Evolutionary conservation across 2,888 invertebrate species (phyloP).

Genomic region (Nomada fucata): DNA sequence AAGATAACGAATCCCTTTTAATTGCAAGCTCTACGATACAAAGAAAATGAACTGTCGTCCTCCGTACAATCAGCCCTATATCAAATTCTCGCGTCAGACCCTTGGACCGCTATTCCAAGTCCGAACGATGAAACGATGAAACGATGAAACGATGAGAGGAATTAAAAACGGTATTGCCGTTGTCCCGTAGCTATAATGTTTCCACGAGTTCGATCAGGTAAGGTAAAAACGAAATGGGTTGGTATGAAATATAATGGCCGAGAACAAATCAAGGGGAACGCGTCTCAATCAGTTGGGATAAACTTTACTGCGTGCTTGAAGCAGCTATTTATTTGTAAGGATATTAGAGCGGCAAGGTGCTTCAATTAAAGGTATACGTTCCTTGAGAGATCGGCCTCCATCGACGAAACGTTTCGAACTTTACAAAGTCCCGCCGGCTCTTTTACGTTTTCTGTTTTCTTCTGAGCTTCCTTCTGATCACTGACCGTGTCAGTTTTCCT

Average conservation of each 20-base stretch:
- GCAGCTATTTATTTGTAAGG: constrained; percentile 39
- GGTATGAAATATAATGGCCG: constrained; percentile 42
- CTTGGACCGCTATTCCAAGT: neutral
- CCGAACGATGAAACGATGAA: no score
- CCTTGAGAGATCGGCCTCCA: constrained; percentile 25
- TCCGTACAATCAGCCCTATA: constrained; percentile 30
- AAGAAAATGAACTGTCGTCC: constrained; percentile 38
- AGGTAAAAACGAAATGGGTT: neutral
- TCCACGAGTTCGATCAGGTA: neutral
- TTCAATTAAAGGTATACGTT: constrained; percentile 59
- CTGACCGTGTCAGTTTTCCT: neutral
- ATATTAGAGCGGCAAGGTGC: constrained; percentile 11
- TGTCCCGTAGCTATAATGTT: neutral
- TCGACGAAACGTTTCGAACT: constrained; percentile 32
- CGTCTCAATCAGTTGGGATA: constrained; percentile 27
- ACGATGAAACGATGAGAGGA: constrained; percentile 18
- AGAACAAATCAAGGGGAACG: constrained; percentile 33
- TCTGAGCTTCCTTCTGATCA: neutral
- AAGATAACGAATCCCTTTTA: constrained; percentile 48
- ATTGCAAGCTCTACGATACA: constrained; percentile 41
- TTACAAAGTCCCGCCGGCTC: neutral
- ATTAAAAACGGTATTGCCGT: constrained; percentile 43
- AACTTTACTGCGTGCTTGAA: neutral
- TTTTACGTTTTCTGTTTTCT: constrained; percentile 7
- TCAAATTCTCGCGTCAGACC: neutral